Evolutionary conservation across 2,797 vertebrate species (phyloP).

Genomic region (Syngnathus rostellatus): DNA sequence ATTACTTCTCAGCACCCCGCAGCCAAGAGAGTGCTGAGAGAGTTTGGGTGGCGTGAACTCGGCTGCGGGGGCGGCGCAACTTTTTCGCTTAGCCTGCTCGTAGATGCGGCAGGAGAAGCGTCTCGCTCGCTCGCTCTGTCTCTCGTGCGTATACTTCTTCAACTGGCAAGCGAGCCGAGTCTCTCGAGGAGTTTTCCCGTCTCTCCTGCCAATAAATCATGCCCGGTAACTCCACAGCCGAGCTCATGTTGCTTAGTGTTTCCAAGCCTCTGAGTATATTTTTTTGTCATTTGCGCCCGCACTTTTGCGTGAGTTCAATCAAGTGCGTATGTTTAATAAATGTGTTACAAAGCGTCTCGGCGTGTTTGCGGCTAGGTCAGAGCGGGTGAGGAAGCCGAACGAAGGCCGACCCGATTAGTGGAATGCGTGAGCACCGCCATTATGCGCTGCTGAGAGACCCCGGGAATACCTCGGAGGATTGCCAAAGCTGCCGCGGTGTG

Average conservation of each 20-base stretch:
- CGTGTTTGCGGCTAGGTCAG: constrained; percentile 32
- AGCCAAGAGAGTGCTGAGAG: constrained; percentile 37
- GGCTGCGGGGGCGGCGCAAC: constrained; percentile 8
- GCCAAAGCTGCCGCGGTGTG: constrained; percentile 44
- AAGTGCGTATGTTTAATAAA: not conserved
- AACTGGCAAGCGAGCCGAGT: constrained; percentile 5
- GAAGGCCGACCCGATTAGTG: constrained; percentile 30
- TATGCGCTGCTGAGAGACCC: constrained; percentile 46
- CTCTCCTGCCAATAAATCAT: constrained; percentile 24
- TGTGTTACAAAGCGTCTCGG: constrained; percentile 9
- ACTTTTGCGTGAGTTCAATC: not conserved
- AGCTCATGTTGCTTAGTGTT: not conserved
- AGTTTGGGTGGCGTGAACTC: constrained; percentile 27
- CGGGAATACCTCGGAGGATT: constrained; percentile 30
- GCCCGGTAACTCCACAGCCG: constrained; percentile 7
- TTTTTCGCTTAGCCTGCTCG: constrained; percentile 8
- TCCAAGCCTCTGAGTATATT: too few species aligned
- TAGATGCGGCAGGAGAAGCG: not conserved
- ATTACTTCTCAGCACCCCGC: constrained; percentile 27
- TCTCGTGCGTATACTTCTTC: constrained; percentile 1
- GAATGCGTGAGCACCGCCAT: constrained; percentile 41
- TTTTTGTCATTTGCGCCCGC: not conserved
- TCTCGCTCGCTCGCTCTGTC: not conserved
- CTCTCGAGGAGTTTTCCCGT: constrained; percentile 20
- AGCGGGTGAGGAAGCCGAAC: constrained; percentile 35